Base-by-base conservation (phyloP, 2,113 vertebrate genomes). In the Malurus cyaneus region DNA sequence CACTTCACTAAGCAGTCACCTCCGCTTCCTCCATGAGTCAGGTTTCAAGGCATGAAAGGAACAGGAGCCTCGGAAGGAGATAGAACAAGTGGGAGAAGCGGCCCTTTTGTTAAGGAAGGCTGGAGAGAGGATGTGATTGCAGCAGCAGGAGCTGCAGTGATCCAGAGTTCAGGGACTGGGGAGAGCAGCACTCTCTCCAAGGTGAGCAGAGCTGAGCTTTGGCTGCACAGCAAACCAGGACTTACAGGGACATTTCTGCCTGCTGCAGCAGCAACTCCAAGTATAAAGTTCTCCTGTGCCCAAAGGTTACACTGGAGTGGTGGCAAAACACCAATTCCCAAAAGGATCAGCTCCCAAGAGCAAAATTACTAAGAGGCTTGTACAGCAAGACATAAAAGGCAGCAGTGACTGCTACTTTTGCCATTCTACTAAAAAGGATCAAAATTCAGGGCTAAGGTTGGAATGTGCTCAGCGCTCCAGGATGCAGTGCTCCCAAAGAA, bases 11-110 rank as follows among this genome's bases (percentile, higher is more conserved):
- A 80, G 46, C 13, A 92, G 88, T 96, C 93, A 95, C 93, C 95
- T 96, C 95, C 82, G 76, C 93, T 96, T 97, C 94, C 95, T 89
- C 82, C 52, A 4, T 92, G 87, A 95, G 89, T 96, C 89, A 80
- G 87, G 95, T 95, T 96, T 96, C 96, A 94, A 92, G 90, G 88
- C 93, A 91, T 71, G 92, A 80, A 82, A 85, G 92, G 89, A 89
- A 90, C 87, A 93, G 70, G 89, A 94, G 89, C 67, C 26, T 83
- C 50, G 28, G 74, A 83, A 93, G 71, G 85, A 94, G 89, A 80
- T 1, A 88, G 85, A 96, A 95, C 71, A 93, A 91, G 94, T 93
- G 95, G 93, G 96, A 95, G 93, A 94, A 80, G 64, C 66, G 0
- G 76, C 24, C 57, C 80, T 73, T 93, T 88, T 80, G 76, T 94